Percentiles rank a stretch among this genome's conserved stretches.
phyloP scores from a whole-genome alignment of 2,113 vertebrate genomes.

The Rousettus leschenaultii region DNA sequence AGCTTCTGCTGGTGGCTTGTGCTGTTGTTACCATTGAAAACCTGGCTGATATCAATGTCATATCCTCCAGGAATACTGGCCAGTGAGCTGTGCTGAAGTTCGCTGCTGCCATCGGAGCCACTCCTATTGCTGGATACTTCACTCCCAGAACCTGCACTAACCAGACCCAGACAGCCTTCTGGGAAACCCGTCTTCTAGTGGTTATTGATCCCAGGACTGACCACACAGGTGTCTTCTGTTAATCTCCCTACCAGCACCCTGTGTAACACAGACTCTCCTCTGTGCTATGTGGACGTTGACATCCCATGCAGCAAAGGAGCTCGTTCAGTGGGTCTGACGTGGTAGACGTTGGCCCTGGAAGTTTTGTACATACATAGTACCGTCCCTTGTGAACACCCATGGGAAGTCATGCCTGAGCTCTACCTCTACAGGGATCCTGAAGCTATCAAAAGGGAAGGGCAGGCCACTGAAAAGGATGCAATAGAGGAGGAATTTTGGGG shows the following conservation, averaged over 20 bases:
- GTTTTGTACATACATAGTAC: background rate
- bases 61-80: too few species aligned
- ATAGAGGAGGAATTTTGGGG: background rate
- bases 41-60: background rate
- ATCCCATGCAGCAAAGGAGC: background rate
- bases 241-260: too few species aligned
- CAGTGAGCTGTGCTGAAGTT: background rate
- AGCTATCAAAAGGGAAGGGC: background rate
- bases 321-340: background rate
- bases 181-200: background rate
- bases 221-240: accelerated
- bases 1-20: background rate
- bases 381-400: background rate
- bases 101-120: background rate
- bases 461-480: background rate
- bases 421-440: background rate
- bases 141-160: too few species aligned
- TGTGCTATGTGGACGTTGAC: too few species aligned
- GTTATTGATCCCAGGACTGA: background rate
- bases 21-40: background rate
- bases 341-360: background rate
- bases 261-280: background rate
- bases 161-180: background rate
- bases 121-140: background rate
- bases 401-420: background rate